Percentiles rank a stretch among this genome's conserved stretches.
phyloP scores from a whole-genome alignment of 2,113 vertebrate genomes.

The Siniperca knerii region DNA sequence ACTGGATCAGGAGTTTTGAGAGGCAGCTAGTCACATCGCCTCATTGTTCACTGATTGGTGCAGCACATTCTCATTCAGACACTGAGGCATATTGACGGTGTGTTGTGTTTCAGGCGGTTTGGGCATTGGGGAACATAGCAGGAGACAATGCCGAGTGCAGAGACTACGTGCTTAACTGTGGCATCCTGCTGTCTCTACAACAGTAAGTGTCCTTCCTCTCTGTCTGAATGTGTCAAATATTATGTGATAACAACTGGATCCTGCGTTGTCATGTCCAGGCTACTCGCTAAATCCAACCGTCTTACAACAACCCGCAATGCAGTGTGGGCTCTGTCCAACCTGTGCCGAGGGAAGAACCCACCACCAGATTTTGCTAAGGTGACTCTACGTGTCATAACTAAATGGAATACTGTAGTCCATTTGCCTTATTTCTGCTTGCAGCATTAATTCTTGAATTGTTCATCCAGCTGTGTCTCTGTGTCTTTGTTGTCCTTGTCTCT shows the following conservation, averaged over 20 bases:
- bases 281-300: slow-evolving; percentile 91
- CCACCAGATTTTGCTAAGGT: slow-evolving; percentile 95
- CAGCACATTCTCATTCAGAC: neutral
- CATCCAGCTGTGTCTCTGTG: neutral
- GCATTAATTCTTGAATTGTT: neutral
- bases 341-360: slow-evolving; percentile 94
- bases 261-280: slow-evolving; percentile 73
- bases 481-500: neutral
- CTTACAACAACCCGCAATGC: slow-evolving; percentile 94
- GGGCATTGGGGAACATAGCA: slow-evolving; percentile 95
- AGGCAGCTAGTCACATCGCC: too few species aligned
- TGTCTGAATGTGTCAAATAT: neutral
- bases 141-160: slow-evolving; percentile 96
- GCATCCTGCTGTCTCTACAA: slow-evolving; percentile 91
- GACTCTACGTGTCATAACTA: slow-evolving; percentile 21
- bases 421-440: neutral
- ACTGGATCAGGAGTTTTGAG: too few species aligned
- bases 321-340: slow-evolving; percentile 94
- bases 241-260: too few species aligned
- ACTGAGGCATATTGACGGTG: neutral
- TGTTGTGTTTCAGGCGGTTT: slow-evolving; percentile 88
- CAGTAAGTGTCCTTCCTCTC: slow-evolving; percentile 86
- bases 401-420: neutral
- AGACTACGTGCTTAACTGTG: slow-evolving; percentile 94
- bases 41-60: too few species aligned